Conservation (phyloP, 2,113 vertebrate genomes). For the Microcebus jonahi region DNA sequence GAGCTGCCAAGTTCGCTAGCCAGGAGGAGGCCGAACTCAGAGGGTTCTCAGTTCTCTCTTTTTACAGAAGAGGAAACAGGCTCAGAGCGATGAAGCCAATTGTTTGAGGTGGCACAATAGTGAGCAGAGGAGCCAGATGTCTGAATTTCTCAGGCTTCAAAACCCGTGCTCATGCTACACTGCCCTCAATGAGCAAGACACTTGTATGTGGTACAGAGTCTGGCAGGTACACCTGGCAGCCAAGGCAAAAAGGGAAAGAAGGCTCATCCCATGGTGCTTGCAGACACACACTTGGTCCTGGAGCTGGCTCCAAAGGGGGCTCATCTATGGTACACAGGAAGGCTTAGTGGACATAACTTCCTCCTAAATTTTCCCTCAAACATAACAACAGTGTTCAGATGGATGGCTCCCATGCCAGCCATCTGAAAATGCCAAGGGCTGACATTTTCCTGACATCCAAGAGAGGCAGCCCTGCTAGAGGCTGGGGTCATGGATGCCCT, state of each 20-base stretch:
- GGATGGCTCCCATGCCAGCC: background rate
- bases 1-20: background rate
- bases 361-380: background rate
- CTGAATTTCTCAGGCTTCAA: background rate
- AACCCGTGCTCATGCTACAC: background rate
- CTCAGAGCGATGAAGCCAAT: background rate
- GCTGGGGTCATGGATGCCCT: background rate
- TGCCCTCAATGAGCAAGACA: background rate
- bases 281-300: rapidly evolving
- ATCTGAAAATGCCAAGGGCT: background rate
- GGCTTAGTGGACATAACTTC: background rate
- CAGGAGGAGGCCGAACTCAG: background rate
- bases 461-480: background rate
- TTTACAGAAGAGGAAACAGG: background rate
- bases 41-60: background rate
- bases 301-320: background rate
- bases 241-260: background rate
- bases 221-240: background rate
- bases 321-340: background rate
- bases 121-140: background rate
- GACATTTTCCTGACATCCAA: background rate
- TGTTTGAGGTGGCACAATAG: background rate
- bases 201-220: background rate
- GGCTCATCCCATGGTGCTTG: background rate
- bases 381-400: background rate